A percentile compares a stretch with the other conserved stretches of the same genome.
Evolutionary conservation across 2,888 invertebrate species (phyloP).

Genomic region (Dicyrtomina minuta): DNA sequence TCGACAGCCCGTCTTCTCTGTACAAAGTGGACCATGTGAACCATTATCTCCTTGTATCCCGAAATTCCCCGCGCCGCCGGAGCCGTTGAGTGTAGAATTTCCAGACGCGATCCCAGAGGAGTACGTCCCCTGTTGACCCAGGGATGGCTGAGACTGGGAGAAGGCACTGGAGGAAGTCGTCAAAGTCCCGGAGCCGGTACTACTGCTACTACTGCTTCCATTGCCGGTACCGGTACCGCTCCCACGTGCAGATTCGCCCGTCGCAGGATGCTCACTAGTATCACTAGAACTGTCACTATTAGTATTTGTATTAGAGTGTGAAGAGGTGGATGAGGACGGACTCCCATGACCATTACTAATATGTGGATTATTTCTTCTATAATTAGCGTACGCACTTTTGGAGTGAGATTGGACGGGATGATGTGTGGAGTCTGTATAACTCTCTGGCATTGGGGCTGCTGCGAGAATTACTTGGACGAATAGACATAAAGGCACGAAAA

Average conservation of each 20-base stretch:
- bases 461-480: conserved; percentile 3
- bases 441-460: neutral
- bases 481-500: conserved; percentile 1
- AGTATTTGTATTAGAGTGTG: conserved; percentile 20
- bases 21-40: neutral
- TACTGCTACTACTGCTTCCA: neutral
- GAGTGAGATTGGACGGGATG: neutral
- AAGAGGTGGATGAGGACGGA: neutral
- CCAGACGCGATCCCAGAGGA: neutral
- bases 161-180: neutral
- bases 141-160: neutral
- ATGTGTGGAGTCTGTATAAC: neutral
- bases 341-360: neutral
- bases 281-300: conserved; percentile 21
- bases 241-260: neutral
- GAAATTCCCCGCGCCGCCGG: neutral
- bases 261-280: conserved; percentile 4
- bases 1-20: conserved; percentile 16
- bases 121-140: neutral
- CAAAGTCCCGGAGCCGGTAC: neutral
- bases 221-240: too few species aligned
- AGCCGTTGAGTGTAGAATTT: neutral
- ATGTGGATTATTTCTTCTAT: neutral
- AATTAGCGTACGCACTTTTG: conserved; percentile 2
- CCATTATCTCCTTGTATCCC: neutral